Percentiles rank a stretch among this genome's conserved stretches.
Evolutionary conservation across 2,113 vertebrate species (phyloP).

Genomic region (Theristicus caerulescens): DNA sequence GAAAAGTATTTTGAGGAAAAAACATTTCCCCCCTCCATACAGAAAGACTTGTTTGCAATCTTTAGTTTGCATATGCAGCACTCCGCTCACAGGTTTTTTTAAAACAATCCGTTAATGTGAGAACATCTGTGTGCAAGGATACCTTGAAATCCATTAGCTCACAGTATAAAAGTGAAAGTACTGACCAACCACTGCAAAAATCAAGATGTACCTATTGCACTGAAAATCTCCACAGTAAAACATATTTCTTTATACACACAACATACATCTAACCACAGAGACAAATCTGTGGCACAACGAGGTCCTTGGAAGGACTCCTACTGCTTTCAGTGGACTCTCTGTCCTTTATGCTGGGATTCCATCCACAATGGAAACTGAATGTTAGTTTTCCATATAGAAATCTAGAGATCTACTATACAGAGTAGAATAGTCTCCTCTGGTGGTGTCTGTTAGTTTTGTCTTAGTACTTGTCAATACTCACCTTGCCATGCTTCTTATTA

Average conservation of each 20-base stretch:
- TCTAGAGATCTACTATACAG: background rate
- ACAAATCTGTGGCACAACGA: background rate
- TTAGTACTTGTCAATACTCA: slow-evolving; percentile 36
- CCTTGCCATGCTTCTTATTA: slow-evolving; percentile 86
- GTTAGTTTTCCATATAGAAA: background rate
- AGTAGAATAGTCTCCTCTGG: background rate
- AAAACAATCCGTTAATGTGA: background rate
- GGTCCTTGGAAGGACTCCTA: background rate
- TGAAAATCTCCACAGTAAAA: background rate
- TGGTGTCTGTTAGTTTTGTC: background rate
- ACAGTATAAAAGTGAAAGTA: background rate
- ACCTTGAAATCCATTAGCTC: background rate
- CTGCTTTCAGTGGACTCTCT: background rate
- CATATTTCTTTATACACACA: background rate
- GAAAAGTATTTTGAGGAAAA: background rate
- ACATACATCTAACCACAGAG: background rate
- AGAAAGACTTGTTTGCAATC: background rate
- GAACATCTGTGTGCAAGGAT: background rate
- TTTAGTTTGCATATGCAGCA: background rate
- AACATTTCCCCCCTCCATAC: rapidly evolving
- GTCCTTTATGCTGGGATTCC: background rate
- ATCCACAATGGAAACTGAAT: background rate
- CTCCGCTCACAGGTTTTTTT: background rate
- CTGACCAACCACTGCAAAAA: background rate
- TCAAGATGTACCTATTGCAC: background rate